Evolutionary conservation across 2,888 invertebrate genomes (phyloP).

Genomic region (Patella caerulea): DNA sequence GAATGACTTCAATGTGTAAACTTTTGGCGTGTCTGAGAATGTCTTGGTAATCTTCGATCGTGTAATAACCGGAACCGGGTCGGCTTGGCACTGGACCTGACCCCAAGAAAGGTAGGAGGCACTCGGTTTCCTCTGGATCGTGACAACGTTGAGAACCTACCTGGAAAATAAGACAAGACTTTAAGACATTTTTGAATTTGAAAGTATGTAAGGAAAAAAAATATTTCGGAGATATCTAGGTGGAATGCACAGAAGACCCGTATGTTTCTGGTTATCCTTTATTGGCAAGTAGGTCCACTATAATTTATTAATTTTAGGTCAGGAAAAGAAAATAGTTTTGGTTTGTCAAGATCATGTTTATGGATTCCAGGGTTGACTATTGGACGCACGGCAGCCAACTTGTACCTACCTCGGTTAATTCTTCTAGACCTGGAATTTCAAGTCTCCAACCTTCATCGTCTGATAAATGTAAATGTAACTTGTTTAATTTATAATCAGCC

Average conservation of each 20-base stretch:
- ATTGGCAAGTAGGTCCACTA: too few relatives aligned
- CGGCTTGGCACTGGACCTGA: conserved; percentile 49
- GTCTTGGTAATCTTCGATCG: conserved; percentile 58
- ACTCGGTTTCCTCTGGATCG: conserved; percentile 50
- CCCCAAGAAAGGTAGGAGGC: conserved; percentile 62
- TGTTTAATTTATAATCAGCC: conserved; percentile 68
- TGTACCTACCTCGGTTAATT: conserved; percentile 59
- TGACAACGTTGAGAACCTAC: conserved; percentile 61
- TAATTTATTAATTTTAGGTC: too few relatives aligned
- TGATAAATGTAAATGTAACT: conserved; percentile 65
- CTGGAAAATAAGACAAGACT: conserved; percentile 40
- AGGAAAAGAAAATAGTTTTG: too few relatives aligned
- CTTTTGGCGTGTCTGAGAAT: conserved; percentile 59
- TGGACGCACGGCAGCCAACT: too few relatives aligned
- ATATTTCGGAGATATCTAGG: too few relatives aligned
- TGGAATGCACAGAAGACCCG: background rate
- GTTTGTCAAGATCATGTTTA: too few relatives aligned
- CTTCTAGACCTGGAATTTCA: conserved; percentile 65
- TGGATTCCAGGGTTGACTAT: too few relatives aligned
- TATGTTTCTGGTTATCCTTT: background rate
- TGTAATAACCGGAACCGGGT: conserved; percentile 59
- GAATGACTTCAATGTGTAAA: conserved; percentile 62
- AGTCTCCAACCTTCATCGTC: conserved; percentile 70
- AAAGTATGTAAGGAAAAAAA: background rate
- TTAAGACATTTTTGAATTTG: background rate